Conservation (phyloP, 2,888 invertebrate genomes). For the Hyalella azteca region DNA sequence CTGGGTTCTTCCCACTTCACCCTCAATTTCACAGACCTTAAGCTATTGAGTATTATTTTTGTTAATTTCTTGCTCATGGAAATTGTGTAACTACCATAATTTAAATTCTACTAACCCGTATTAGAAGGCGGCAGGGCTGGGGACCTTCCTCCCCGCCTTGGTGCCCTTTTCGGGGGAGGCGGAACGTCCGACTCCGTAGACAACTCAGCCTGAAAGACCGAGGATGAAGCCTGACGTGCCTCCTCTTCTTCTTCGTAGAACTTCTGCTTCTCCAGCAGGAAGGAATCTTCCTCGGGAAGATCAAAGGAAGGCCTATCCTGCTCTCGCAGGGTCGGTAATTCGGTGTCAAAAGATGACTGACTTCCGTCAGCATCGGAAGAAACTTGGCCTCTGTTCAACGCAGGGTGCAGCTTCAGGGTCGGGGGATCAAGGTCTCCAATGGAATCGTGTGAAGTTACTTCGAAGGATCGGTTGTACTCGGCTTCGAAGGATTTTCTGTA, state of each 20-base stretch:
- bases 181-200: constrained; percentile 12
- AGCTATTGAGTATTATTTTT: too few relatives aligned
- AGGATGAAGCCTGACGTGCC: not conserved
- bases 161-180: constrained; percentile 25
- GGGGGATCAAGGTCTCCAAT: not conserved
- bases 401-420: not conserved
- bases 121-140: not conserved
- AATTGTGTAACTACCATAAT: too few relatives aligned
- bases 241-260: constrained; percentile 1
- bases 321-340: constrained; percentile 19
- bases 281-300: constrained; percentile 21
- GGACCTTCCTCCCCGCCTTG: not conserved
- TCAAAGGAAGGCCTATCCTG: constrained; percentile 25
- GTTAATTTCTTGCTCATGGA: too few relatives aligned
- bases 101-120: not conserved
- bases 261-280: constrained; percentile 19
- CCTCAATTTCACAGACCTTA: too few relatives aligned
- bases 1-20: too few relatives aligned
- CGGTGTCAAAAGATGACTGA: constrained; percentile 31
- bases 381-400: not conserved
- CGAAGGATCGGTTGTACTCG: constrained; percentile 37
- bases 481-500: constrained; percentile 34
- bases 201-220: too few relatives aligned
- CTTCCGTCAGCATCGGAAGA: constrained; percentile 20
- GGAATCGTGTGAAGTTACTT: not conserved